Percentiles rank a stretch among this genome's conserved stretches.
phyloP scores from a whole-genome alignment of 2,888 invertebrate species.

The Amaurobius ferox region DNA sequence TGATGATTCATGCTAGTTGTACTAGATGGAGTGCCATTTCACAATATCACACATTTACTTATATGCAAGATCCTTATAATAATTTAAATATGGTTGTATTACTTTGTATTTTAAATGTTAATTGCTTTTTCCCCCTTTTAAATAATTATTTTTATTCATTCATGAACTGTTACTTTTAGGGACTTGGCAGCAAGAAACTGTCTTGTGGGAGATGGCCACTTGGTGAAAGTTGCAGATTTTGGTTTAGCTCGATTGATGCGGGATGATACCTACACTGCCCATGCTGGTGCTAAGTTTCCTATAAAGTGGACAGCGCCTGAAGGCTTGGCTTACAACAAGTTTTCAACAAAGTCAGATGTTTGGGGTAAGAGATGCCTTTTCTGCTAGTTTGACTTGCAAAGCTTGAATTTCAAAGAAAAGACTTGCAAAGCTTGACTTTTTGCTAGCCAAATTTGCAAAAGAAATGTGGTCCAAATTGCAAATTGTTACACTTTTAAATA shows the following conservation, averaged over 20 bases:
- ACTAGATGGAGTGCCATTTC: no score
- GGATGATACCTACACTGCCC: slow-evolving; percentile 98
- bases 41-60: no score
- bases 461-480: no score
- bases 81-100: no score
- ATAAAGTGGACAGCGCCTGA: slow-evolving; percentile 99
- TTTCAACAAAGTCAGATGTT: slow-evolving; percentile 88
- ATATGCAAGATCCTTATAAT: no score
- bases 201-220: slow-evolving; percentile 96
- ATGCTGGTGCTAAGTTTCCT: slow-evolving; percentile 99
- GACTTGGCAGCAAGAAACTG: slow-evolving; percentile 99
- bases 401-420: no score
- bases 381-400: no score
- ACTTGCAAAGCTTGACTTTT: no score
- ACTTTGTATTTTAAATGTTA: no score
- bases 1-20: no score
- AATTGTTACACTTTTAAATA: no score
- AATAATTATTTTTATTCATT: neutral
- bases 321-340: slow-evolving; percentile 98
- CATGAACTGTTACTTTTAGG: slow-evolving; percentile 79
- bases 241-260: slow-evolving; percentile 98
- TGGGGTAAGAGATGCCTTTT: slow-evolving; percentile 77
- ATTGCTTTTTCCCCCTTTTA: neutral
- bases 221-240: slow-evolving; percentile 99
- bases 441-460: no score